phyloP scores from a whole-genome alignment of 1,140 invertebrate species.

The Drosophila malerkotliana region DNA sequence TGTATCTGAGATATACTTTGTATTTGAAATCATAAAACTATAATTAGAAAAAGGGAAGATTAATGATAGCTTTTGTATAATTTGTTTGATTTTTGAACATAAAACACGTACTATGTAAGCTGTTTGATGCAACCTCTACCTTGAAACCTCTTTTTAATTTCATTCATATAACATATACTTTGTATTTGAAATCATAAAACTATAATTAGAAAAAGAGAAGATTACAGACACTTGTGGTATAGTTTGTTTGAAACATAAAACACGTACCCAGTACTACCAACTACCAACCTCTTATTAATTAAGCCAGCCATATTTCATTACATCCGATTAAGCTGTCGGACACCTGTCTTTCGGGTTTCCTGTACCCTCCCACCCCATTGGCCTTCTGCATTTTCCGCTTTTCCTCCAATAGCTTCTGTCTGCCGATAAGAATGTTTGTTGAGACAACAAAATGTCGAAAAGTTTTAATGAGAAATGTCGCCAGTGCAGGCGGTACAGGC shows the following conservation, averaged over 20 bases:
- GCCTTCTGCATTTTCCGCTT: conserved; percentile 24
- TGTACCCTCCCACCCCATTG: not conserved
- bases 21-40: not conserved
- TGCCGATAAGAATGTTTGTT: conserved; percentile 71
- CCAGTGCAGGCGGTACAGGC: conserved; percentile 31
- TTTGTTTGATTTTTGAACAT: too few species aligned
- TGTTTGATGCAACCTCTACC: not conserved
- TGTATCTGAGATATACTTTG: not conserved
- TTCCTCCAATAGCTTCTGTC: conserved; percentile 66
- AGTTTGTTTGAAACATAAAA: too few species aligned
- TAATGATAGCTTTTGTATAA: too few species aligned
- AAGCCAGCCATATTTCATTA: conserved; percentile 38
- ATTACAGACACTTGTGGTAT: too few species aligned
- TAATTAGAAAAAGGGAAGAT: too few species aligned
- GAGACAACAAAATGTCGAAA: conserved; percentile 59
- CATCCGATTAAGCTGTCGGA: conserved; percentile 33
- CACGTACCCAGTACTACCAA: too few species aligned
- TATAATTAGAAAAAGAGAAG: too few species aligned
- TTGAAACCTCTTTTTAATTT: too few species aligned
- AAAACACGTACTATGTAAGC: not conserved
- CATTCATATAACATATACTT: not conserved
- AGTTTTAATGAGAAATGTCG: conserved; percentile 79
- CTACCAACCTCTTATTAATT: conserved; percentile 36
- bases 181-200: not conserved
- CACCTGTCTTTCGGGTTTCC: conserved; percentile 52